Evolutionary conservation across 1,140 invertebrate genomes (phyloP), one percentile per base, ranked within the genome.

Genomic region (Euschistus heros): DNA sequence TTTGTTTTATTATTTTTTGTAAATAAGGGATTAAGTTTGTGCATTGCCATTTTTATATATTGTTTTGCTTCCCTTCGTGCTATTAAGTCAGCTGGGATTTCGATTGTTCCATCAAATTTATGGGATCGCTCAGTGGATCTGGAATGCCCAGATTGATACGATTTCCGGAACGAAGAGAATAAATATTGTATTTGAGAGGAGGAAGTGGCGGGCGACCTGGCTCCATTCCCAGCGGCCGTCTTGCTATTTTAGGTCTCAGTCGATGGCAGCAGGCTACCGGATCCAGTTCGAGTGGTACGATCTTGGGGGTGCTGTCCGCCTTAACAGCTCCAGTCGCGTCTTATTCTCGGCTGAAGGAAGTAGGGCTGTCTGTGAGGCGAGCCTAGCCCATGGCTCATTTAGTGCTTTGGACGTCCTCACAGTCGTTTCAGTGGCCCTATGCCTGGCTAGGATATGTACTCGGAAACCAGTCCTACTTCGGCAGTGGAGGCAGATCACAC

Each of bases 301-400:
- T 44, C 54, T 68, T 6, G 63, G 66, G 47, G 68, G 68, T 42
- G n/a, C 47, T 14, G 57, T 67, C 18, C 50, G 30, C 15, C 18
- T 69, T 7, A 69, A 69, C 63, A 69, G 54, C 60, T 68, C 68
- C 2, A 66, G 67, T 26, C 30, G 68, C 14, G 50, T 69, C 2
- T 46, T 66, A 33, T 66, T 63, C 54, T 20, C 66, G 0, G 63
- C 50, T 18, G 55, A 22, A 5, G 68, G 67, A 17, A 69, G 68
- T 60, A 62, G 68, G 10, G 68, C 68, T n/a, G 46, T 69, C 0
- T 69, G 68, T 44, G 68, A 69, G 37, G 37, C 62, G 44, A n/a
- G 24, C n/a, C 42, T 20, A 7, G 14, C 10, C 17, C 7, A 15
- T 61, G 33, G 6, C 30, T 37, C 30, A 24, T 20, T 33, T 5